These are phyloP conservation scores for Cassiopea andromeda DNA, from an alignment of 30 jellyfish, hydroid and myxozoan genomes.

Conservation along the genomic window DNA sequence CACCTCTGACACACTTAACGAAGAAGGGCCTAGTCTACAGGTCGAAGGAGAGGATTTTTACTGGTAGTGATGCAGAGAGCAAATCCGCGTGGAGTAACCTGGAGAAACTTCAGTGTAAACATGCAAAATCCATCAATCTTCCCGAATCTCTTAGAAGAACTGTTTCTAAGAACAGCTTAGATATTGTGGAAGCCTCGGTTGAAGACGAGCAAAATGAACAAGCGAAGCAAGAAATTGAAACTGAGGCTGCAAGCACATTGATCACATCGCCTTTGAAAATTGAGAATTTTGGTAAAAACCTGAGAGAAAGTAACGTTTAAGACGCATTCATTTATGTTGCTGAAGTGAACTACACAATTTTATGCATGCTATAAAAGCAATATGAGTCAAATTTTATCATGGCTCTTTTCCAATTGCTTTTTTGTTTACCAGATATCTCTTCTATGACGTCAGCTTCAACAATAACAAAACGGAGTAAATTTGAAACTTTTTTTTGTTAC, in stretches of 20 bases:
- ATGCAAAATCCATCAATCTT: conserved; percentile 32
- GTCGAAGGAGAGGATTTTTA: conserved; percentile 7
- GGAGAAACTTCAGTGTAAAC: conserved; percentile 48
- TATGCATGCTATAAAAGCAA: too few species aligned
- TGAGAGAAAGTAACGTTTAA: conserved; percentile 48
- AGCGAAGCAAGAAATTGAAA: neutral
- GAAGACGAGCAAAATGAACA: neutral
- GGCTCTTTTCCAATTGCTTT: too few species aligned
- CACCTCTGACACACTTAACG: neutral
- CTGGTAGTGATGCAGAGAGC: neutral
- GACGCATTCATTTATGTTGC: neutral
- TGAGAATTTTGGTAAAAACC: conserved; percentile 24
- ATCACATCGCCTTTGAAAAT: conserved; percentile 38
- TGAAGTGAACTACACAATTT: too few species aligned
- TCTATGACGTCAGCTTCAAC: too few species aligned
- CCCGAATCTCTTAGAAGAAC: conserved; percentile 65
- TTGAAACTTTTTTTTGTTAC: too few species aligned
- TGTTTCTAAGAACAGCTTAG: conserved; percentile 23
- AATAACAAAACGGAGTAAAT: too few species aligned
- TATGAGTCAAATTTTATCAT: too few species aligned
- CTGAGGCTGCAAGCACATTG: conserved; percentile 9
- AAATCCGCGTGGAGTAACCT: conserved; percentile 7
- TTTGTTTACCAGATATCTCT: too few species aligned
- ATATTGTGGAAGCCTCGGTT: neutral
- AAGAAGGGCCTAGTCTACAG: conserved; percentile 14